These are phyloP conservation scores for Timema cristinae DNA, from an alignment of 2,888 invertebrate species.

Conservation along the genomic window DNA sequence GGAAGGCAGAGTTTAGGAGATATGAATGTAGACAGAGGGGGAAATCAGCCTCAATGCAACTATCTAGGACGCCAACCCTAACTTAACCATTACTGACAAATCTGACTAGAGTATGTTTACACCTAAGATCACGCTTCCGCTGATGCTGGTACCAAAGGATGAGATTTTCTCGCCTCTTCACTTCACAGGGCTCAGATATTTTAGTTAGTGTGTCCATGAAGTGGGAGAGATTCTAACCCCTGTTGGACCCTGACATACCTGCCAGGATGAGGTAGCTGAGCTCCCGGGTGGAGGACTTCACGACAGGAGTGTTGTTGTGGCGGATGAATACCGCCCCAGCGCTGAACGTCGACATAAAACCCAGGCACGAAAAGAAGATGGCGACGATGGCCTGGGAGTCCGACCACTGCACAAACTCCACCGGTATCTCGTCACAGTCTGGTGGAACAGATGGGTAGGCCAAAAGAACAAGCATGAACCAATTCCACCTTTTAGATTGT, in stretches of 20 bases:
- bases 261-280: constrained; percentile 66
- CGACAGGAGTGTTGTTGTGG: constrained; percentile 69
- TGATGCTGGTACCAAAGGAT: no score
- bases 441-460: constrained; percentile 31
- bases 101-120: no score
- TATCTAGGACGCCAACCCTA: no score
- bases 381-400: constrained; percentile 60
- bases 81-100: no score
- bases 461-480: neutral
- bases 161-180: no score
- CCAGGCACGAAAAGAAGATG: constrained; percentile 55
- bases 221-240: no score
- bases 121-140: no score
- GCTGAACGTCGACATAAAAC: constrained; percentile 59
- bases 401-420: constrained; percentile 59
- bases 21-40: no score
- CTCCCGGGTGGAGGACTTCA: constrained; percentile 64
- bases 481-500: neutral
- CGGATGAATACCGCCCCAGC: constrained; percentile 59
- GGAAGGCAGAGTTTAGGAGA: no score
- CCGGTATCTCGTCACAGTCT: constrained; percentile 57
- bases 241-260: constrained; percentile 41
- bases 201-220: no score
- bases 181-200: no score
- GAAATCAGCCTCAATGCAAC: no score